Conservation (phyloP, 2,113 vertebrate genomes). For the Mobula birostris region DNA sequence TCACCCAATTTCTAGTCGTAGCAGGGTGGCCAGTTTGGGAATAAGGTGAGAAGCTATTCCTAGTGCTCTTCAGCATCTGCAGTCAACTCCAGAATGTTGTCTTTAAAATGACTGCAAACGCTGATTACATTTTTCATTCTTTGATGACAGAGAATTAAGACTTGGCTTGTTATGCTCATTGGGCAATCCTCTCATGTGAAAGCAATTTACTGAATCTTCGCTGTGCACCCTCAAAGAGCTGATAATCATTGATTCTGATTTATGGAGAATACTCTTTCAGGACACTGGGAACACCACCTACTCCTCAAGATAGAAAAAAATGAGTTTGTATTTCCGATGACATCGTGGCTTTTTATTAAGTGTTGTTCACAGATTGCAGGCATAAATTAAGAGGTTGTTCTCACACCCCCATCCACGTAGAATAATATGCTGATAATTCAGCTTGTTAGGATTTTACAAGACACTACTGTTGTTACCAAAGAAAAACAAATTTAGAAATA, state of each 20-base stretch:
- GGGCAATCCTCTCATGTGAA: too few relatives aligned
- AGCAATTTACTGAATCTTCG: too few relatives aligned
- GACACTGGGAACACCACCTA: neutral
- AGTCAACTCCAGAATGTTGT: neutral
- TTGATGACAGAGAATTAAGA: too few relatives aligned
- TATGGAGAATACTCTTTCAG: neutral
- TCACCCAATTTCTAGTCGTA: neutral
- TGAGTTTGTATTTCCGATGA: neutral
- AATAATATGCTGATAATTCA: constrained; percentile 5
- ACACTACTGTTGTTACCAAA: neutral
- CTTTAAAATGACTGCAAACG: neutral
- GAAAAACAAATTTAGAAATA: neutral
- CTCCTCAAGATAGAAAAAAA: neutral
- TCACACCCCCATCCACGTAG: neutral
- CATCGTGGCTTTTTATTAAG: neutral
- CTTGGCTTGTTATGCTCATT: too few relatives aligned
- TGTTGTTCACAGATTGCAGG: neutral
- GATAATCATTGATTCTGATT: neutral
- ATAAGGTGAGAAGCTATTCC: neutral
- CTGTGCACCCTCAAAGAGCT: too few relatives aligned
- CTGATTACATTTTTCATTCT: neutral
- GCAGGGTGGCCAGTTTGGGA: too few relatives aligned
- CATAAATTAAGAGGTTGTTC: neutral
- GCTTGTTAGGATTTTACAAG: neutral
- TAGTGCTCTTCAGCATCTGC: neutral